Evolutionary conservation across 2,888 invertebrate genomes (phyloP), one percentile per base, ranked within the genome.

Genomic region (Lingula anatina): DNA sequence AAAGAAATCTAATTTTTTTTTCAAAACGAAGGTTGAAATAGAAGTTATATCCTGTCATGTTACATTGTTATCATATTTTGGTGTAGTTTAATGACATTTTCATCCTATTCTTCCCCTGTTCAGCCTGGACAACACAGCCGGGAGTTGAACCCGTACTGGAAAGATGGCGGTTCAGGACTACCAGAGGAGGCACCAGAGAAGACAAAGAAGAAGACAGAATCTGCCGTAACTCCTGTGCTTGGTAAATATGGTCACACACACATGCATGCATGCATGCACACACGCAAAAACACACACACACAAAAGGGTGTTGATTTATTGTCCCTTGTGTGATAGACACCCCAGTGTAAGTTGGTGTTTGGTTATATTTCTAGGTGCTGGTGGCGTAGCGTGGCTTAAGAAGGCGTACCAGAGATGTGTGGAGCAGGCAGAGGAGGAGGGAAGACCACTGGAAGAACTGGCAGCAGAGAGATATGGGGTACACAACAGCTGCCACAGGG

Each of bases 111-210:
- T 39, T 9, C 7, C 25, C 47, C 39, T 41, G 47, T 47, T 27
- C 47, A 81, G 78, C 88, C 88, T 18, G 83, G 86, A 0, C 85
- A 85, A 55, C 86, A 86, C 71, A 77, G 76, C 1, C 80, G 86
- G 65, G 94, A 95, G 78, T 78, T 94, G 47, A 95, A 95, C 81
- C 93, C 91, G 0, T 89, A 90, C 69, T 94, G 93, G 92, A 91
- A 87, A 80, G 81, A 86, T 75, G 91, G 90, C 40, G 94, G 94
- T 1, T 83, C 83, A 46, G 94, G 94, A 2, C 71, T 94, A 51
- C 94, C 94, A 0, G 62, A 64, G 31, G 61, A 63, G 26, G n/a
- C n/a, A n/a, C n/a, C n/a, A n/a, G 49, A 58, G 18, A 45, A 49
- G 18, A 44, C 57, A 20, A 46, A 47, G 55, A 63, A 49, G n/a